These are phyloP conservation scores for Megalops atlanticus DNA, from an alignment of 2,113 vertebrate species.

Conservation along the genomic window DNA sequence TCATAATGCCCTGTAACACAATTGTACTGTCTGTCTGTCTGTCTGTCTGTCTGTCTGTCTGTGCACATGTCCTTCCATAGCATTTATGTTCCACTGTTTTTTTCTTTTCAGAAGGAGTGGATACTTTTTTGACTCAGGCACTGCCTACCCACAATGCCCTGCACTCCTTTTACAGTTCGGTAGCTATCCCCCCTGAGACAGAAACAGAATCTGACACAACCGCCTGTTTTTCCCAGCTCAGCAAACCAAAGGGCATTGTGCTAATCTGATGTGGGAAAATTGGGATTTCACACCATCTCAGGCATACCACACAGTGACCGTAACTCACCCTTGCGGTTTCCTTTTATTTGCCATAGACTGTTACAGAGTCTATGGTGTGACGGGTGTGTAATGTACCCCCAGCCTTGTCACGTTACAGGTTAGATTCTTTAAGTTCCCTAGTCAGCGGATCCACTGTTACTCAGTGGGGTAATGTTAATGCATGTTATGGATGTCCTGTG, in stretches of 20 bases:
- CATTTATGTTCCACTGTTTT: neutral
- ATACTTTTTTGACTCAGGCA: too few relatives aligned
- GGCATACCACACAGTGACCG: neutral
- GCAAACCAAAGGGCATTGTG: neutral
- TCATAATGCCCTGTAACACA: neutral
- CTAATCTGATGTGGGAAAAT: conserved; percentile 20
- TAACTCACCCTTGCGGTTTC: neutral
- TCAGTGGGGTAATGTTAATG: neutral
- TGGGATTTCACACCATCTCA: conserved; percentile 20
- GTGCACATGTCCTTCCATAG: neutral
- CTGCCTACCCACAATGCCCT: neutral
- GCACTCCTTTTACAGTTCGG: neutral
- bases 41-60: neutral
- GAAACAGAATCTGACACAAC: conserved; percentile 18
- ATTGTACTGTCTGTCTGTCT: neutral
- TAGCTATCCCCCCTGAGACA: neutral
- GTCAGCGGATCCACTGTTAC: neutral
- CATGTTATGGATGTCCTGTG: neutral
- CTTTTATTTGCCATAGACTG: neutral
- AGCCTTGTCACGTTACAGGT: neutral
- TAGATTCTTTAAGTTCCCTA: neutral
- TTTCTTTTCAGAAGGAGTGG: neutral
- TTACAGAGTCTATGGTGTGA: neutral
- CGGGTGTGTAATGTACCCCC: too few relatives aligned
- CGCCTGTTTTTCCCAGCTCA: conserved; percentile 10